These are phyloP conservation scores for Drosophila bifasciata DNA, from an alignment of 1,140 invertebrate species.

Conservation along the genomic window DNA sequence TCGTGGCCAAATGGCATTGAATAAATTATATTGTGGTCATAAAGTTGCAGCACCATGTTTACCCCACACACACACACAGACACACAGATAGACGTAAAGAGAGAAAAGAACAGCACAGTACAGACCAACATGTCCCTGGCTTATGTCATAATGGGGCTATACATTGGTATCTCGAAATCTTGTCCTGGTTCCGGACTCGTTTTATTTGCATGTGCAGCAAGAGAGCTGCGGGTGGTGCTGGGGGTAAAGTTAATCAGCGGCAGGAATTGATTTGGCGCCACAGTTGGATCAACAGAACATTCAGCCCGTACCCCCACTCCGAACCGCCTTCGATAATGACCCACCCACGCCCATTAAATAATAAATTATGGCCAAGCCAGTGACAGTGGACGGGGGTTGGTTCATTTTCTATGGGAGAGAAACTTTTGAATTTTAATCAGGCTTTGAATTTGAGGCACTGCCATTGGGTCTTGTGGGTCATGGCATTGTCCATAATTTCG, in stretches of 20 bases:
- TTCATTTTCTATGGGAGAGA: background rate
- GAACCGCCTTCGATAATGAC: conserved; percentile 44
- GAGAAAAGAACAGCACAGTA: too few relatives aligned
- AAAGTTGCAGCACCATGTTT: conserved; percentile 74
- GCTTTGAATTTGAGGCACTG: conserved; percentile 68
- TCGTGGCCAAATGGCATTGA: conserved; percentile 67
- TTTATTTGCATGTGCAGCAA: conserved; percentile 27
- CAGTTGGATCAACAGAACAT: conserved; percentile 35
- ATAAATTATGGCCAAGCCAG: conserved; percentile 60
- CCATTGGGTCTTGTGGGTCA: conserved; percentile 52
- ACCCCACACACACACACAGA: conserved; percentile 43
- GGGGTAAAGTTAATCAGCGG: conserved; percentile 34
- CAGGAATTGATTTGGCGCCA: conserved; percentile 29
- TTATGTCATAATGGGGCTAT: conserved; percentile 19
- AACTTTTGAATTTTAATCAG: conserved; percentile 80
- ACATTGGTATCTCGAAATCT: conserved; percentile 17
- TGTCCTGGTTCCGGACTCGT: conserved; percentile 14
- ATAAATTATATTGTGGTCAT: conserved; percentile 81
- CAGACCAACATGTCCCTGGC: conserved; percentile 11
- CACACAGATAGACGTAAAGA: too few relatives aligned
- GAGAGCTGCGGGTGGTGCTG: background rate
- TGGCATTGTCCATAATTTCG: conserved; percentile 59
- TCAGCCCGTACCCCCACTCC: conserved; percentile 25
- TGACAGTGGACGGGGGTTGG: conserved; percentile 15
- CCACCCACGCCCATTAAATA: conserved; percentile 57